Evolutionary conservation across 2,113 vertebrate genomes (phyloP).

Genomic region (Fregetta grallaria): DNA sequence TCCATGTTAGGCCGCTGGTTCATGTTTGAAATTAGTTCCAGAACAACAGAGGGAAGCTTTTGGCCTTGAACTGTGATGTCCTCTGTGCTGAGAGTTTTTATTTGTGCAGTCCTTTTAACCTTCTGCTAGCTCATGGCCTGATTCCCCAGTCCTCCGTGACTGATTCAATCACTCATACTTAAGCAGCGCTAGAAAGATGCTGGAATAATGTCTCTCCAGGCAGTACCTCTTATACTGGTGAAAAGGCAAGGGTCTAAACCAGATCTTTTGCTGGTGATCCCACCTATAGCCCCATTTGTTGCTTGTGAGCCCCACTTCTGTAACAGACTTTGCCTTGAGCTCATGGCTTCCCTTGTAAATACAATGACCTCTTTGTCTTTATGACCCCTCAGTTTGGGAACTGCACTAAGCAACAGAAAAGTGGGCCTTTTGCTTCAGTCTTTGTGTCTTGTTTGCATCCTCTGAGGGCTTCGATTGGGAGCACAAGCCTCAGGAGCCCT

Average conservation of each 20-base stretch:
- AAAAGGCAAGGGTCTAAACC: neutral
- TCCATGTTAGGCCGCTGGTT: neutral
- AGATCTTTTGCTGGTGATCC: neutral
- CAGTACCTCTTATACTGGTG: neutral
- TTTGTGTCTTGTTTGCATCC: neutral
- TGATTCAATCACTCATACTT: neutral
- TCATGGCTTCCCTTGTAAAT: neutral
- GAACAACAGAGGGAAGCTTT: conserved; percentile 26
- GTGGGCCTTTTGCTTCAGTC: neutral
- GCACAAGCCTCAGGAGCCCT: neutral
- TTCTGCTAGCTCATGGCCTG: neutral
- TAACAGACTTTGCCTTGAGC: neutral
- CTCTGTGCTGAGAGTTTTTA: neutral
- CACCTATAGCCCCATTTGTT: neutral
- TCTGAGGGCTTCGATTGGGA: neutral
- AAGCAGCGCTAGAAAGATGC: neutral
- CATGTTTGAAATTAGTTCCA: conserved; percentile 35
- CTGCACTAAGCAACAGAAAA: neutral
- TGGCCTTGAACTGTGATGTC: conserved; percentile 14
- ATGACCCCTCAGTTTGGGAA: neutral
- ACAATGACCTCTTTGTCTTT: neutral
- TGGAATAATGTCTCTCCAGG: neutral
- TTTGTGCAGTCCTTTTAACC: conserved; percentile 35
- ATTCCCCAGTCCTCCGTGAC: neutral
- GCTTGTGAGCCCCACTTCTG: neutral